phyloP scores from a whole-genome alignment of 2,113 vertebrate species.

The Aldabrachelys gigantea region DNA sequence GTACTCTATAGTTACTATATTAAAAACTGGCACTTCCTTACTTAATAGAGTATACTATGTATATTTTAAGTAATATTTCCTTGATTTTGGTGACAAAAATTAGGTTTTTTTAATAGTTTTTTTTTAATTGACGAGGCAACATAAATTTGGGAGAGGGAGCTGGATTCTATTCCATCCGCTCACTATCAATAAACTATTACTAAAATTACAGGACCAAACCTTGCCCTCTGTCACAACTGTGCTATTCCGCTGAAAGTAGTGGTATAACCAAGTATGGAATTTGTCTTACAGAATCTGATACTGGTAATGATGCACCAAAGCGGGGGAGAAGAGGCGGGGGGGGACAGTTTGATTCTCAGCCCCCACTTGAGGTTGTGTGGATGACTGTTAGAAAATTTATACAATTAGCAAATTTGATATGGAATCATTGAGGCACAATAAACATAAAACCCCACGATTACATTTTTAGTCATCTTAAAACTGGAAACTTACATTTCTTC shows the following conservation, averaged over 20 bases:
- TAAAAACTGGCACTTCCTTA: background rate
- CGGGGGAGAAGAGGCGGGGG: too few relatives aligned
- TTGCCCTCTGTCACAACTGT: background rate
- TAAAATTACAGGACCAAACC: background rate
- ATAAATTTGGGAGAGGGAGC: background rate
- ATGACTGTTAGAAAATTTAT: background rate
- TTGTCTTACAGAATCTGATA: background rate
- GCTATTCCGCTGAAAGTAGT: conserved; percentile 8
- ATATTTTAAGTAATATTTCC: background rate
- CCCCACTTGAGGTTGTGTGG: background rate
- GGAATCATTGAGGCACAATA: accelerated
- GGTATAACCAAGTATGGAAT: conserved; percentile 3
- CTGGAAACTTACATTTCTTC: background rate
- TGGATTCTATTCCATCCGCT: background rate
- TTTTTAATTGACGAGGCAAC: background rate
- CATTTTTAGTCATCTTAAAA: background rate
- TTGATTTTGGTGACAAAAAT: background rate
- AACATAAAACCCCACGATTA: background rate
- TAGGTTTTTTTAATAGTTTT: background rate
- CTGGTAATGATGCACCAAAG: background rate
- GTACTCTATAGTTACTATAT: conserved; percentile 32
- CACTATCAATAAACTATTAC: background rate
- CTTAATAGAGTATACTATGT: background rate
- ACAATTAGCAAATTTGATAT: background rate
- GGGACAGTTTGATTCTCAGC: background rate